A percentile compares a stretch with the other conserved stretches of the same genome.
These are phyloP conservation scores for Diarsia dahlii DNA, from an alignment of 2,888 invertebrate genomes.

Conservation along the genomic window DNA sequence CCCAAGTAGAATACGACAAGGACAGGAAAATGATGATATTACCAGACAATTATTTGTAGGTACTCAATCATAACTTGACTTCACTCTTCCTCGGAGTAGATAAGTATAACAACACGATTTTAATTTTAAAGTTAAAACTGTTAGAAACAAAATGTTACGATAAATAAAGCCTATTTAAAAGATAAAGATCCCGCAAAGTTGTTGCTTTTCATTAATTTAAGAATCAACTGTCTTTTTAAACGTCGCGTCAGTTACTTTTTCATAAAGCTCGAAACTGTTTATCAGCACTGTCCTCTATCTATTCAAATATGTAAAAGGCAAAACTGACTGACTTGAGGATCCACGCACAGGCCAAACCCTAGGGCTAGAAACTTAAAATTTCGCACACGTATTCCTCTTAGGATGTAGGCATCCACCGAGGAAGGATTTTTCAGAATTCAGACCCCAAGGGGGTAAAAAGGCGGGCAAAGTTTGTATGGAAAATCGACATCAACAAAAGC, in stretches of 20 bases:
- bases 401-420: too few species aligned
- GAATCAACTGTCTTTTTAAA: not conserved
- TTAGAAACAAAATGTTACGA: slow-evolving; percentile 1
- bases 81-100: not conserved
- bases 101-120: not conserved
- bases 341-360: too few species aligned
- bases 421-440: too few species aligned
- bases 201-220: not conserved
- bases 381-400: not conserved
- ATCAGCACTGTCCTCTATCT: not conserved
- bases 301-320: too few species aligned
- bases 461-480: too few species aligned
- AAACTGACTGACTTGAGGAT: too few species aligned
- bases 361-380: too few species aligned
- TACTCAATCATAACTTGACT: not conserved
- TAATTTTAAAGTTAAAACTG: not conserved
- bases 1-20: too few species aligned
- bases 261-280: not conserved
- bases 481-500: too few species aligned
- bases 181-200: not conserved
- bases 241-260: not conserved
- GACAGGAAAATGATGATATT: too few species aligned
- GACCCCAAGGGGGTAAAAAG: too few species aligned
- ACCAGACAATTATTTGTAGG: not conserved
- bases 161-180: not conserved